Base-by-base conservation (phyloP, 2,797 vertebrate genomes). In the Discoglossus pictus region DNA sequence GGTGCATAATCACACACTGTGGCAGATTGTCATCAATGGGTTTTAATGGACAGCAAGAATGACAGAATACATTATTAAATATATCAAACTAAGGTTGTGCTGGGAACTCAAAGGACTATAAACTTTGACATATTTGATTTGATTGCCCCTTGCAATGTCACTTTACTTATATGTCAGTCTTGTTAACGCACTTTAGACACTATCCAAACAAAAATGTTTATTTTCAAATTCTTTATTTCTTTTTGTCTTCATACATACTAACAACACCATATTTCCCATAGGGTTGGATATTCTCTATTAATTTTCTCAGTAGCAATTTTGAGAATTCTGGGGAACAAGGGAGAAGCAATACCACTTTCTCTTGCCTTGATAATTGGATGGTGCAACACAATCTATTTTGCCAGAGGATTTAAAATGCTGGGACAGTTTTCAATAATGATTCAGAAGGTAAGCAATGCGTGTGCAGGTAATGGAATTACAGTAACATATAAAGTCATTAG, bases 391-490 rank as follows among this genome's bases (percentile, higher is more conserved):
- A 40, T 42, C 63, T 74, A 73, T 73, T 75, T 67, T 12, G 4
- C 61, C 59, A 13, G 6, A 68, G 61, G 56, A 46, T 74, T 72
- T 67, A 73, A 81, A 80, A 76, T 74, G 60, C 64, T 66, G 40
- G 31, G 77, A 1, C 15, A 74, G 61, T 38, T 82, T 78, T 73
- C 74, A 53, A 73, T 24, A 65, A 76, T 72, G 64, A 74, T 50
- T 20, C 25, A 79, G 61, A 56, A 73, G 68, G 63, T 63, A 63
- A 68, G 34, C 3, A 39, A 25, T 10, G 51, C 36, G 17, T 12
- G 53, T 47, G 46, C 42, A 38, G 34, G 17, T 47, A 56, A 65
- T 65, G n/a, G 20, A 46, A 47, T 39, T 9, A 8, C 17, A 68
- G 47, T 12, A 51, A 11, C 48, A 60, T 31, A 6, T 51, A 5